Percentiles rank a stretch among this genome's conserved stretches.
Conservation (phyloP, 2,888 invertebrate genomes). For the Holacanthella duospinosa region DNA sequence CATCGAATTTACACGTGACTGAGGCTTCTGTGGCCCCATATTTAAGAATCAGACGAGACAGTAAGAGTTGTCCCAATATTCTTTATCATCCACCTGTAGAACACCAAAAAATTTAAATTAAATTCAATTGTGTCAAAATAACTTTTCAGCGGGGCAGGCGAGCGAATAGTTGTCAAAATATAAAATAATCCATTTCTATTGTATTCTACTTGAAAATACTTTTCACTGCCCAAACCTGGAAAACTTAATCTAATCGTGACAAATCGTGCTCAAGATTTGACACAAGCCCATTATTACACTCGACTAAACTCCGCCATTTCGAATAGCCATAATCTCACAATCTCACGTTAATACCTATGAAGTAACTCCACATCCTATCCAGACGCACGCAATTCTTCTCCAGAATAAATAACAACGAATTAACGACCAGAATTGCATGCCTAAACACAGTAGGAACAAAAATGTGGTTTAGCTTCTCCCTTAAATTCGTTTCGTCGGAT, state of each 20-base stretch:
- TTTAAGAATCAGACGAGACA: too few species aligned
- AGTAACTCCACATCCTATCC: too few species aligned
- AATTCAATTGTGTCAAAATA: too few species aligned
- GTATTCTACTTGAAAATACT: background rate
- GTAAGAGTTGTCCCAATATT: too few species aligned
- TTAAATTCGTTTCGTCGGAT: background rate
- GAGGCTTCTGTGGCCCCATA: conserved; percentile 5
- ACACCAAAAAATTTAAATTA: too few species aligned
- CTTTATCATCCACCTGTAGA: too few species aligned
- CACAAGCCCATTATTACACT: background rate
- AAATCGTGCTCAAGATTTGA: background rate
- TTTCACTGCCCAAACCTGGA: too few species aligned
- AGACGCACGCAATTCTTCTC: background rate
- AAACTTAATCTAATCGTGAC: too few species aligned
- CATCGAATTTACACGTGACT: conserved; percentile 30
- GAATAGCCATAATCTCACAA: background rate
- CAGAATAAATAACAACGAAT: background rate
- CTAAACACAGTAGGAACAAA: background rate
- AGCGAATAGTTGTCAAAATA: too few species aligned
- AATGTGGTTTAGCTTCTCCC: background rate
- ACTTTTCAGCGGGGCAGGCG: too few species aligned
- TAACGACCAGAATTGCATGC: background rate
- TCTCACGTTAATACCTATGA: background rate
- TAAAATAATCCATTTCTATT: too few species aligned
- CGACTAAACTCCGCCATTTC: background rate